Evolutionary conservation across 64 coral and sea anemone genomes (phyloP), one percentile per base, ranked within the genome.

Genomic region (Orbicella faveolata): DNA sequence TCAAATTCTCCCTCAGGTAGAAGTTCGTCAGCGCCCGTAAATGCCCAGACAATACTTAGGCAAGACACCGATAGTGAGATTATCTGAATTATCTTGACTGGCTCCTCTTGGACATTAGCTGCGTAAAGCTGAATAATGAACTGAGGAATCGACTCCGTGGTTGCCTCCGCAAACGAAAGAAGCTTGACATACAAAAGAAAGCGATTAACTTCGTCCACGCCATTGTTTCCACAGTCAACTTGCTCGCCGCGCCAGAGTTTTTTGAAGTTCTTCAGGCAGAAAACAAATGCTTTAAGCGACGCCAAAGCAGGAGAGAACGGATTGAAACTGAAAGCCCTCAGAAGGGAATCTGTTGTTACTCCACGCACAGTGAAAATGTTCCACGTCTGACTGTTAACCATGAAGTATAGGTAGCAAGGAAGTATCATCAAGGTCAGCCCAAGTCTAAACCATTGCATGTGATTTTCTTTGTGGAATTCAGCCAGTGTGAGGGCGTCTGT

Each of bases 91-190:
- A 34, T 9, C 19, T 44, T n/a, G 8, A 80, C 78, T 30, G 48
- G n/a, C 61, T 80, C 48, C 23, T 61, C 4, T 80, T 33, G 78
- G 15, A 80, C 78, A 12, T 16, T 61, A 9, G 53, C 52, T 0
- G 21, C 78, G n/a, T 80, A 61, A 19, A 80, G 51, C 15, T 80
- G 78, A 61, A 80, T 80, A 34, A 80, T 59, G 26, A 80, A 80
- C 53, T 80, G 78, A 55, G 78, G 78, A 12, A 30, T 21, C 3
- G 51, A 57, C 19, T 68, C 65, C 1, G 1, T 25, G 6, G 23
- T 25, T 68, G 65, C 21, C 65, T 68, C 65, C 21, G 19, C 23
- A 68, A 68, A 68, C 19, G 65, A 8, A 8, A 8, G 2, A 20
- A 68, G 23, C 19, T 68, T 25, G 65, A 21, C 23, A 25, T 25